These are phyloP conservation scores for Pristionchus japonicus DNA, from an alignment of 2,888 invertebrate species.

Conservation along the genomic window DNA sequence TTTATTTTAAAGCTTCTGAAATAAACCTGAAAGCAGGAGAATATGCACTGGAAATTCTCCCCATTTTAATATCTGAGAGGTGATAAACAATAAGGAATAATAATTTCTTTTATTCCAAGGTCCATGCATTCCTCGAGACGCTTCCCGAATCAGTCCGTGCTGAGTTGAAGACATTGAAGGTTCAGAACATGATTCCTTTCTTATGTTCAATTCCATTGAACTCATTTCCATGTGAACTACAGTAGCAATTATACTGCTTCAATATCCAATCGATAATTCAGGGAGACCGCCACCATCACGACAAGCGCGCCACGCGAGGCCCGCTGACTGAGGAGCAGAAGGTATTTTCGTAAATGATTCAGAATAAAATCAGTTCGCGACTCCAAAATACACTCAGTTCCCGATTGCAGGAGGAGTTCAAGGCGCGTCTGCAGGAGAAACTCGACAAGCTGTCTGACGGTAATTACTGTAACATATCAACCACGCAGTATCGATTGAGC, in stretches of 20 bases:
- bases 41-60: too few relatives aligned
- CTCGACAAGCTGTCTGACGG: not conserved
- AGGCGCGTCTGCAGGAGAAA: not conserved
- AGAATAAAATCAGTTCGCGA: too few relatives aligned
- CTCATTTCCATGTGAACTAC: not conserved
- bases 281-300: not conserved
- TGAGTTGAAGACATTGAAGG: not conserved
- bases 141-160: not conserved
- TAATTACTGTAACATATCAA: too few relatives aligned
- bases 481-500: too few relatives aligned
- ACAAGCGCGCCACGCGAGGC: not conserved
- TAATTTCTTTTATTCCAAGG: not conserved
- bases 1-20: too few relatives aligned
- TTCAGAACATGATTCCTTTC: too few relatives aligned
- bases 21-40: not conserved
- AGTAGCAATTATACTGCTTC: too few relatives aligned
- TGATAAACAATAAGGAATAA: not conserved
- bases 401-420: not conserved
- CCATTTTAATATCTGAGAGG: too few relatives aligned
- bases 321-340: slow-evolving; percentile 7
- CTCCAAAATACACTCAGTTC: too few relatives aligned
- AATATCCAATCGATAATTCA: not conserved
- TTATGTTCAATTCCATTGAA: not conserved
- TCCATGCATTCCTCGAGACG: not conserved
- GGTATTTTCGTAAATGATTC: not conserved